Percentiles rank a stretch among this genome's conserved stretches.
These are phyloP conservation scores for Gymnopithys bicolor DNA, from an alignment of 2,797 vertebrate genomes.

Conservation along the genomic window DNA sequence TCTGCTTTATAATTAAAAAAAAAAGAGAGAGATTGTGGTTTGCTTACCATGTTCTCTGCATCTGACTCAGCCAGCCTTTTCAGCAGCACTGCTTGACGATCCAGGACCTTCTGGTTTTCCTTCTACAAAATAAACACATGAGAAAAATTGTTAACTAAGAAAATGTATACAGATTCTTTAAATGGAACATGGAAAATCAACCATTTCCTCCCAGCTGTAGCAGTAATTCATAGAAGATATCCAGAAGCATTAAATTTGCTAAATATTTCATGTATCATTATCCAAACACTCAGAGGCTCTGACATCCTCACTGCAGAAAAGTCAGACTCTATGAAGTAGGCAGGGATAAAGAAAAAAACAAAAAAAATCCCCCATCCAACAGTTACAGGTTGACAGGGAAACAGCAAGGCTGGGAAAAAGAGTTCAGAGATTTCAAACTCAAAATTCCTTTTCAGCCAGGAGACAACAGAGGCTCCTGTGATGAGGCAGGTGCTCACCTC, in stretches of 20 bases:
- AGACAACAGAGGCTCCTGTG: background rate
- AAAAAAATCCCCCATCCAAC: background rate
- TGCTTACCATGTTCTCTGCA: constrained; percentile 85
- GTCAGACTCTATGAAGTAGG: background rate
- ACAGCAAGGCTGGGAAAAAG: background rate
- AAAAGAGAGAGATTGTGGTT: background rate
- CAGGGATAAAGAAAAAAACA: background rate
- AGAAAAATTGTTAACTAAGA: background rate
- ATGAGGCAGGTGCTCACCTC: constrained; percentile 77
- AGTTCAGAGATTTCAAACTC: background rate
- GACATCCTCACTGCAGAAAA: background rate
- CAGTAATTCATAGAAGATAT: background rate
- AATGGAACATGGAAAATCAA: background rate
- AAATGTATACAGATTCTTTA: background rate
- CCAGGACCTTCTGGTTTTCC: constrained; percentile 81
- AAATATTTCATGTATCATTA: background rate
- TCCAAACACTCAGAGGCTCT: background rate
- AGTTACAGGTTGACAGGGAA: background rate
- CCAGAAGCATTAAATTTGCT: background rate
- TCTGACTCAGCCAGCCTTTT: constrained; percentile 85
- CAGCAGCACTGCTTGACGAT: constrained; percentile 82
- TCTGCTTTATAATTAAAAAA: background rate
- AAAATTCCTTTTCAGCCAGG: background rate
- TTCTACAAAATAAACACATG: constrained; percentile 56
- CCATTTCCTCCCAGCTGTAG: background rate